phyloP scores from a whole-genome alignment of 1,140 invertebrate genomes.

The Saccostrea echinata region DNA sequence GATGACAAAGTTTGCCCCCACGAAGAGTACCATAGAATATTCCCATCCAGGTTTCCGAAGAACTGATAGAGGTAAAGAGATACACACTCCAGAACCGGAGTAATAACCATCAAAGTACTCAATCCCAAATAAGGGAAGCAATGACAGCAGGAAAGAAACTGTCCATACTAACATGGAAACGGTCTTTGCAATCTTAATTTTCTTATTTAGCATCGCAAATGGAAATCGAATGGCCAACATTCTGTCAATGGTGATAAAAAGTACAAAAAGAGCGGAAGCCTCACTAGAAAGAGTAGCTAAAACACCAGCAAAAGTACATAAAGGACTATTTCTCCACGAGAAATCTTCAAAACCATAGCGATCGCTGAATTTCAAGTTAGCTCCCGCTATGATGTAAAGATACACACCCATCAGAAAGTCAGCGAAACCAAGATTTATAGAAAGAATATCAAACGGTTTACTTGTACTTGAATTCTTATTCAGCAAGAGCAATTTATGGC shows the following conservation, averaged over 20 bases:
- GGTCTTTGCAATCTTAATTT: constrained; percentile 6
- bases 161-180: background rate
- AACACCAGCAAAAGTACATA: constrained; percentile 84
- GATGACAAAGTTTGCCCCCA: background rate
- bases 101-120: constrained; percentile 61
- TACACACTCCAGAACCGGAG: constrained; percentile 61
- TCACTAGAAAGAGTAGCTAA: constrained; percentile 86
- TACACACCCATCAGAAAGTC: constrained; percentile 83
- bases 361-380: constrained; percentile 82
- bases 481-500: constrained; percentile 81
- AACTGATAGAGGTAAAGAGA: constrained; percentile 63
- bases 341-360: constrained; percentile 82
- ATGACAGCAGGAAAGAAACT: background rate
- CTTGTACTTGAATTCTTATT: constrained; percentile 58
- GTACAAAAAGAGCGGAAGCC: constrained; percentile 81
- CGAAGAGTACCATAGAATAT: constrained; percentile 40
- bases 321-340: constrained; percentile 81
- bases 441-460: constrained; percentile 82
- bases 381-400: constrained; percentile 82
- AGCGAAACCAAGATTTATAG: constrained; percentile 84
- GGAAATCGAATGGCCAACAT: constrained; percentile 68
- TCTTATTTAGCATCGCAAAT: constrained; percentile 54
- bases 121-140: constrained; percentile 19
- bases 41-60: constrained; percentile 59
- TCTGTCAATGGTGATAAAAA: constrained; percentile 70